phyloP scores from a whole-genome alignment of 2,888 invertebrate genomes.

The Sphaeridia pumilis region DNA sequence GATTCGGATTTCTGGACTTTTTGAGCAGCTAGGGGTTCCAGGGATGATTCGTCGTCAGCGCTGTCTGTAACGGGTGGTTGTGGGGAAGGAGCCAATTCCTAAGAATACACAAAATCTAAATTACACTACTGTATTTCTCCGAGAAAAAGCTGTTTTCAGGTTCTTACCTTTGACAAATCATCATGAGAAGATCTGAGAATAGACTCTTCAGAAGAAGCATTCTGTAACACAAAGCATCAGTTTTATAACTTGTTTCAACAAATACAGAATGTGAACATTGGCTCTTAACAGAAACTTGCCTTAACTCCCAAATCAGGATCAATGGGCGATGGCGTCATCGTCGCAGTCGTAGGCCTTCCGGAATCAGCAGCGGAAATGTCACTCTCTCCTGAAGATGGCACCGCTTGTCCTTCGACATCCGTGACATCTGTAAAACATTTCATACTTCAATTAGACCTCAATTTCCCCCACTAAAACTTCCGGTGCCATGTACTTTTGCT shows the following conservation, averaged over 20 bases:
- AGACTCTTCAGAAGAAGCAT: conserved; percentile 6
- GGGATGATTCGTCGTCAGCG: too few relatives aligned
- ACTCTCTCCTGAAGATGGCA: conserved; percentile 29
- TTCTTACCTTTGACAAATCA: too few relatives aligned
- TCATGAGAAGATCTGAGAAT: conserved; percentile 5
- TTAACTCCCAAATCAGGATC: conserved; percentile 23
- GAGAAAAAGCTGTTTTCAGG: too few relatives aligned
- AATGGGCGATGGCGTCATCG: conserved; percentile 34
- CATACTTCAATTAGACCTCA: too few relatives aligned
- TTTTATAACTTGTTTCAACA: not conserved
- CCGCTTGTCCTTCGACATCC: conserved; percentile 12
- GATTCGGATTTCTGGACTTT: conserved; percentile 36
- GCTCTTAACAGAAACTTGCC: conserved; percentile 16
- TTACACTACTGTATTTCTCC: too few relatives aligned
- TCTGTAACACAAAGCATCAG: conserved; percentile 3
- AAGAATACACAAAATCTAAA: too few relatives aligned
- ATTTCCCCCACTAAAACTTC: too few relatives aligned
- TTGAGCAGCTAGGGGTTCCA: too few relatives aligned
- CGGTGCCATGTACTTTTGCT: too few relatives aligned
- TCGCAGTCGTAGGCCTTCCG: conserved; percentile 32
- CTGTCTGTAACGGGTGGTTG: not conserved
- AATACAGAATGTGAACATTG: not conserved
- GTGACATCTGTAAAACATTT: conserved; percentile 3
- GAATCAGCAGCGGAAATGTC: conserved; percentile 34
- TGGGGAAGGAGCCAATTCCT: not conserved